Evolutionary conservation across 2,888 invertebrate species (phyloP).

Genomic region (Amitus sp.): DNA sequence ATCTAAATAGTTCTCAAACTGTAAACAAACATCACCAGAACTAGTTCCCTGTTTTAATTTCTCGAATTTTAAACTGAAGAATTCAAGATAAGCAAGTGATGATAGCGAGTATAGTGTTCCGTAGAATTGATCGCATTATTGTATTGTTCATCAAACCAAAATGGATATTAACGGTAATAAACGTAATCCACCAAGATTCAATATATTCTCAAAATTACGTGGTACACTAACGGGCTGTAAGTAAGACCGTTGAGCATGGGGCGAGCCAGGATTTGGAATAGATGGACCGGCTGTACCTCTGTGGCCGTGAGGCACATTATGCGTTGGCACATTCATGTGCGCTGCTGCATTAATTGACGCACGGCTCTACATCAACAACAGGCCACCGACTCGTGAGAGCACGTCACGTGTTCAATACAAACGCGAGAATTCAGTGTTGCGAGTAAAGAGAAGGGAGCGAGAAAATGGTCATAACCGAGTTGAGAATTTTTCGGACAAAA

Average conservation of each 20-base stretch:
- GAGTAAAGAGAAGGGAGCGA: not conserved
- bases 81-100: too few species aligned
- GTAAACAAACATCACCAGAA: too few species aligned
- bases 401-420: constrained; percentile 56
- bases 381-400: constrained; percentile 57
- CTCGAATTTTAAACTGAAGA: too few species aligned
- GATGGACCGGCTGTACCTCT: constrained; percentile 49
- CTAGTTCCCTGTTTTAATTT: too few species aligned
- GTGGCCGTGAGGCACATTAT: constrained; percentile 55
- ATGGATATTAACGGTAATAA: constrained; percentile 18
- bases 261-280: constrained; percentile 47
- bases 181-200: constrained; percentile 17
- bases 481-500: too few species aligned
- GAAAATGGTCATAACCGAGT: too few species aligned
- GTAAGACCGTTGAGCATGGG: constrained; percentile 22
- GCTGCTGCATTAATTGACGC: constrained; percentile 62
- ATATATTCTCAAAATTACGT: constrained; percentile 18
- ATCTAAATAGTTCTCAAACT: too few species aligned
- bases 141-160: constrained; percentile 32
- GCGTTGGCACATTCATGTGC: constrained; percentile 59
- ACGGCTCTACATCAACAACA: constrained; percentile 54
- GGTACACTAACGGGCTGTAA: constrained; percentile 14
- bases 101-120: constrained; percentile 20
- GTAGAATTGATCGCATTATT: constrained; percentile 17
- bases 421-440: constrained; percentile 17